Base-by-base conservation (phyloP, 2,797 vertebrate genomes). In the Pygocentrus nattereri region DNA sequence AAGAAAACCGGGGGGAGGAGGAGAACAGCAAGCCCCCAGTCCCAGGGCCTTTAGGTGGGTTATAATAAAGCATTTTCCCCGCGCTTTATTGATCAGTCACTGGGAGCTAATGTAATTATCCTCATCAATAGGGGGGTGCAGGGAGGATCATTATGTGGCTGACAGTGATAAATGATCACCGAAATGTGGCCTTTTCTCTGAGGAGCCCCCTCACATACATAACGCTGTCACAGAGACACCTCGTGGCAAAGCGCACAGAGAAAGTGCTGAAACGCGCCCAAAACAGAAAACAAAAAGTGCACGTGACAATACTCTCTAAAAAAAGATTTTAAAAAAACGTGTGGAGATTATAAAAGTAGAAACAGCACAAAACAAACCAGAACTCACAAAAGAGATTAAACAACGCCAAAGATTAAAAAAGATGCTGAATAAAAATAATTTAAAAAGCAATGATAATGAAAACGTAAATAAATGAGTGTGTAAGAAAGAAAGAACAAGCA, bases 81-180 rank as follows among this genome's bases (percentile, higher is more conserved):
- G 94, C 95, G 96, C 96, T 95, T 97, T 98, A 99, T 99, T 99
- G 98, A 99, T 99, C 97, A 99, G 95, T 98, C 97, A 98, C 96
- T 98, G 96, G 94, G 97, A 96, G 97, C 97, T 99, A 99, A 99
- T 99, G 97, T 97, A 98, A 99, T 99, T 99, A 99, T 99, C 96
- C 96, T 97, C 97, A 98, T 99, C 98, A 99, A 99, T 99, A 98
- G 58, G 58, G 58, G 95, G 95, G 96, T 97, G 97, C 96, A 95
- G 97, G 96, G 97, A 97, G 97, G 97, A 98, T 98, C 97, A 99
- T 98, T 99, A 97, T 97, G 97, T 95, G 95, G 95, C 94, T 99
- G 98, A 99, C 98, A 97, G 96, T 99, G 97, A 99, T 99, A 98
- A 98, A 99, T 99, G 98, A 99, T 96, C 96, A 94, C 95, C 96